Evolutionary conservation across 2,888 invertebrate genomes (phyloP).

Genomic region (Furcula furcula): DNA sequence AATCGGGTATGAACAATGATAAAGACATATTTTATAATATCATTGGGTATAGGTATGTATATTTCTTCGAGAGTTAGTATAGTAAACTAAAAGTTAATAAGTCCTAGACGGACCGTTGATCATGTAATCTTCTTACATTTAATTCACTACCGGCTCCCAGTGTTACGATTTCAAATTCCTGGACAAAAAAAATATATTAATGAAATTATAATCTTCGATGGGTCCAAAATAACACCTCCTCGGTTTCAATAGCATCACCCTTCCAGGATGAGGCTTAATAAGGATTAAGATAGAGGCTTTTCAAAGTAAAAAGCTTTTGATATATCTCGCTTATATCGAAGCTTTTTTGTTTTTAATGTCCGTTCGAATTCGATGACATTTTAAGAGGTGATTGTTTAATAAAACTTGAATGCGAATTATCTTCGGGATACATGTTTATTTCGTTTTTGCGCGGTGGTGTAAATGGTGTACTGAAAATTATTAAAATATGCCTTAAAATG

Average conservation of each 20-base stretch:
- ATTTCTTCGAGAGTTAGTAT: neutral
- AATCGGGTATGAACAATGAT: no score
- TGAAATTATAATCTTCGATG: constrained; percentile 62
- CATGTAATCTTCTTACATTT: constrained; percentile 52
- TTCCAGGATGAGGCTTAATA: constrained; percentile 68
- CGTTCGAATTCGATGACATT: constrained; percentile 41
- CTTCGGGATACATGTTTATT: no score
- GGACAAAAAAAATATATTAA: constrained; percentile 42
- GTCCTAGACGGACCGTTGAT: constrained; percentile 14
- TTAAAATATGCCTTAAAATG: no score
- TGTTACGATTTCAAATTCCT: constrained; percentile 59
- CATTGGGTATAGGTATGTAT: no score
- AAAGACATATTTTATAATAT: no score
- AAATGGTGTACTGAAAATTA: no score
- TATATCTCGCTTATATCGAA: constrained; percentile 60
- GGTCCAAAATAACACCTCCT: constrained; percentile 72
- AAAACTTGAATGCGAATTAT: no score
- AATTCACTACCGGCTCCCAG: constrained; percentile 46
- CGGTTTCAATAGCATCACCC: constrained; percentile 63
- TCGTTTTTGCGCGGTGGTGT: no score
- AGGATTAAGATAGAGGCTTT: constrained; percentile 77
- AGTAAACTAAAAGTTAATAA: constrained; percentile 6
- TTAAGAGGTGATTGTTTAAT: constrained; percentile 25
- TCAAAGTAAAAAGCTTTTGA: constrained; percentile 74
- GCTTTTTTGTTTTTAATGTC: constrained; percentile 49